Evolutionary conservation across 2,797 vertebrate species (phyloP).

Genomic region (Paratrypauchen microcephalus): DNA sequence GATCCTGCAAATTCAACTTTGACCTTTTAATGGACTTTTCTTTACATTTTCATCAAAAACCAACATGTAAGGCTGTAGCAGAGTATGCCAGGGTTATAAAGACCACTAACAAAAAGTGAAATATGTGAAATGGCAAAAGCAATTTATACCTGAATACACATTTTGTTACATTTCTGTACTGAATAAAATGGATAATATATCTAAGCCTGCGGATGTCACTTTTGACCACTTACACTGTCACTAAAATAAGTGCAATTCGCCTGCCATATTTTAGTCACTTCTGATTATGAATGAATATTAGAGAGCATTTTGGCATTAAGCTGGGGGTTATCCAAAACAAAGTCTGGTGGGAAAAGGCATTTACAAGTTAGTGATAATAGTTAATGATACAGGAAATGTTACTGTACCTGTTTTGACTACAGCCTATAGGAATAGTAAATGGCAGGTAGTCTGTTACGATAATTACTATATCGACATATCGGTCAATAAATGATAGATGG

Average conservation of each 20-base stretch:
- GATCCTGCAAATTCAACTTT: neutral
- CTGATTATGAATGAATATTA: slow-evolving; percentile 21
- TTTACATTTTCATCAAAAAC: too few species aligned
- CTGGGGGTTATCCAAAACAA: slow-evolving; percentile 15
- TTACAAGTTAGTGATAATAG: neutral
- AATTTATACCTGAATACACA: neutral
- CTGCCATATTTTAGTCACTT: slow-evolving; percentile 16
- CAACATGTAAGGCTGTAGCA: too few species aligned
- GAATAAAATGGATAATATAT: neutral
- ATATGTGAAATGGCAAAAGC: neutral
- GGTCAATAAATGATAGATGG: too few species aligned
- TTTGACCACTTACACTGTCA: slow-evolving; percentile 14
- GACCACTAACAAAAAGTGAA: slow-evolving; percentile 24
- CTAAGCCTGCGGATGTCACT: slow-evolving; percentile 5
- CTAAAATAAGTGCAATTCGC: slow-evolving; percentile 22
- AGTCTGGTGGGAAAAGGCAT: neutral
- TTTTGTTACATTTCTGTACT: neutral
- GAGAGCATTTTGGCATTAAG: slow-evolving; percentile 1
- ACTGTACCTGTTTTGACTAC: slow-evolving; percentile 24
- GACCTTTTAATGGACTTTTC: too few species aligned
- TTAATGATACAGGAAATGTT: neutral
- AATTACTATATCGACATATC: too few species aligned
- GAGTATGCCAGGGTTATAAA: too few species aligned
- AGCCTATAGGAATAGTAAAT: slow-evolving; percentile 3
- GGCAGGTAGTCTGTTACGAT: too few species aligned